A percentile compares a stretch with the other conserved stretches of the same genome.
Evolutionary conservation across 2,797 vertebrate species (phyloP).

Genomic region (Avahi laniger): DNA sequence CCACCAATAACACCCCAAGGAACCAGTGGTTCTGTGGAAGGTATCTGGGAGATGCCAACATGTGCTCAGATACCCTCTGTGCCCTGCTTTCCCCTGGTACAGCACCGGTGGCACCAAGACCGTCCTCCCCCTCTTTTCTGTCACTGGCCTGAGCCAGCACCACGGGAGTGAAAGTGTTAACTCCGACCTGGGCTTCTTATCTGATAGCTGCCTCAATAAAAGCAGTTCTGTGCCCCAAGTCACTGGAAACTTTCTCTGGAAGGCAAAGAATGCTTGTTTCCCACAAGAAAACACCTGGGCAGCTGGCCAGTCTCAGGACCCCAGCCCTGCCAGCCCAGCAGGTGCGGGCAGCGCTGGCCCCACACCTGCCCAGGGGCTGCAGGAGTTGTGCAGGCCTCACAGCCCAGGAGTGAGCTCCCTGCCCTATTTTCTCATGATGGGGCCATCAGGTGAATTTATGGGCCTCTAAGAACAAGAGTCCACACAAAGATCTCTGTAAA

Average conservation of each 20-base stretch:
- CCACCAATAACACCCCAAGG: background rate
- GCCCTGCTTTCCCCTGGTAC: fast-evolving
- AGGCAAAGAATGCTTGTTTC: background rate
- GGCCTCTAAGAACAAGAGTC: background rate
- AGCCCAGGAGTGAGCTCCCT: background rate
- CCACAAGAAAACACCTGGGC: background rate
- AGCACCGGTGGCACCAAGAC: background rate
- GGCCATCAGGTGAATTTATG: background rate
- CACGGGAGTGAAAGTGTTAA: background rate
- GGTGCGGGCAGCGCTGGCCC: background rate
- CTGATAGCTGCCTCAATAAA: background rate
- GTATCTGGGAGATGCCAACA: background rate
- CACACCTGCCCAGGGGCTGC: background rate
- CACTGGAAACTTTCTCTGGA: background rate
- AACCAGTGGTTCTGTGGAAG: background rate
- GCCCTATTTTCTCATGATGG: fast-evolving
- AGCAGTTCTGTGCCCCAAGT: background rate
- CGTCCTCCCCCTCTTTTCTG: background rate
- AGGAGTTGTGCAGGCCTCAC: background rate
- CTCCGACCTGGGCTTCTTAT: background rate
- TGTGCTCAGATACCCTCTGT: fast-evolving
- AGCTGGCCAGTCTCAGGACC: background rate
- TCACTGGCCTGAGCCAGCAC: fast-evolving
- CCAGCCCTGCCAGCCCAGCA: background rate
- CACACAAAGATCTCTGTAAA: background rate